Conservation (phyloP, 1,140 invertebrate genomes). For the Gerris buenoi region DNA sequence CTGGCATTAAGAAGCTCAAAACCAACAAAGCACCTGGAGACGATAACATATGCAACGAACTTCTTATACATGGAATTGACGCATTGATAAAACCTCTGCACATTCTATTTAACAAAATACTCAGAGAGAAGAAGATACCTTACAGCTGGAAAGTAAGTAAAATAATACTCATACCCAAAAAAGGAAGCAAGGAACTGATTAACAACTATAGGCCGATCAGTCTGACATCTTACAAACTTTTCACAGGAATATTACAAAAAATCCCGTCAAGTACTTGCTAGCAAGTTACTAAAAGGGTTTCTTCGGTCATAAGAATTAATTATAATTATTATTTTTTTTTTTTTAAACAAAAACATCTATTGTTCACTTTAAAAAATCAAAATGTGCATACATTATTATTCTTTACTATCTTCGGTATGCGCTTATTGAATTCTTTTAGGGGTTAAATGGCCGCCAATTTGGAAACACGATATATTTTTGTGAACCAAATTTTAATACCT, state of each 20-base stretch:
- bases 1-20: neutral
- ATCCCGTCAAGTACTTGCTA: too few relatives aligned
- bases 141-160: neutral
- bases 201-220: constrained; percentile 27
- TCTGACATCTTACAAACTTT: constrained; percentile 24
- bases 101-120: neutral
- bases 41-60: neutral
- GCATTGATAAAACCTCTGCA: neutral
- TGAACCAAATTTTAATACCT: too few relatives aligned
- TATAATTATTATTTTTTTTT: too few relatives aligned
- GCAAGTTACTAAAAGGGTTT: too few relatives aligned
- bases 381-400: too few relatives aligned
- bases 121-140: neutral
- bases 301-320: too few relatives aligned
- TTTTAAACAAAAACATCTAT: too few relatives aligned
- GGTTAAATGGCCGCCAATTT: too few relatives aligned
- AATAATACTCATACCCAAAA: constrained; percentile 17
- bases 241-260: constrained; percentile 18
- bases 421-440: too few relatives aligned
- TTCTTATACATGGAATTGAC: neutral
- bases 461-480: too few relatives aligned
- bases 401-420: too few relatives aligned
- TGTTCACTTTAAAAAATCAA: too few relatives aligned
- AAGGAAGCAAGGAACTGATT: constrained; percentile 22
- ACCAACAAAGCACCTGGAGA: neutral